Percentiles rank a stretch among this genome's conserved stretches.
Conservation (phyloP, 2,113 vertebrate species). For the Oreochromis tanganicae region DNA sequence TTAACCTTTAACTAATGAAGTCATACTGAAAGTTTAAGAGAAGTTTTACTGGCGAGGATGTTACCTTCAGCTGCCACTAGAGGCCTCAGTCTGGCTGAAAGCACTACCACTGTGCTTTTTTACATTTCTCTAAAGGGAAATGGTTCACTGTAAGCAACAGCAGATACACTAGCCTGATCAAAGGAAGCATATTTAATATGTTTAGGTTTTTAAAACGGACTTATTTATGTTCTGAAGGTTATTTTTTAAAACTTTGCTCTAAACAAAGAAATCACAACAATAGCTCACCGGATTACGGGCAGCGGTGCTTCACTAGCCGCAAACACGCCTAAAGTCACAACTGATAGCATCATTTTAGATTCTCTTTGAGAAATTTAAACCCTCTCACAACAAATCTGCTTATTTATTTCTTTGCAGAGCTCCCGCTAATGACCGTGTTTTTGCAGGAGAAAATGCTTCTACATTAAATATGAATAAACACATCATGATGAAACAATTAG, state of each 20-base stretch:
- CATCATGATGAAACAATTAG: conserved; percentile 72
- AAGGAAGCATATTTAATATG: conserved; percentile 72
- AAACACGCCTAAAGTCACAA: conserved; percentile 60
- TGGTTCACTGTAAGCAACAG: conserved; percentile 45
- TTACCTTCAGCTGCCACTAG: conserved; percentile 26
- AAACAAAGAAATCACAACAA: conserved; percentile 60
- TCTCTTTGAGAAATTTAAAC: conserved; percentile 72
- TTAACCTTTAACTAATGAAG: neutral
- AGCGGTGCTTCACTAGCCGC: conserved; percentile 1
- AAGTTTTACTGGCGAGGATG: neutral
- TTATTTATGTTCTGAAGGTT: conserved; percentile 54
- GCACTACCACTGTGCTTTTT: conserved; percentile 15
- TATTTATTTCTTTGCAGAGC: conserved; percentile 55
- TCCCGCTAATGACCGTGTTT: conserved; percentile 63
- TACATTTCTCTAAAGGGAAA: conserved; percentile 34
- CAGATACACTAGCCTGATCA: conserved; percentile 56
- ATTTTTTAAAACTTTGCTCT: conserved; percentile 62
- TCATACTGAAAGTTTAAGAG: neutral
- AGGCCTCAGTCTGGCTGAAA: conserved; percentile 17
- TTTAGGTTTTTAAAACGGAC: conserved; percentile 68
- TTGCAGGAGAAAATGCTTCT: conserved; percentile 48
- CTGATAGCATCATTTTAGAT: conserved; percentile 54
- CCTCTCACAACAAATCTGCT: conserved; percentile 52
- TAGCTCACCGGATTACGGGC: conserved; percentile 7
- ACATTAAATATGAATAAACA: conserved; percentile 72